phyloP scores from a whole-genome alignment of 2,888 invertebrate species.

The Lathronympha strigana region DNA sequence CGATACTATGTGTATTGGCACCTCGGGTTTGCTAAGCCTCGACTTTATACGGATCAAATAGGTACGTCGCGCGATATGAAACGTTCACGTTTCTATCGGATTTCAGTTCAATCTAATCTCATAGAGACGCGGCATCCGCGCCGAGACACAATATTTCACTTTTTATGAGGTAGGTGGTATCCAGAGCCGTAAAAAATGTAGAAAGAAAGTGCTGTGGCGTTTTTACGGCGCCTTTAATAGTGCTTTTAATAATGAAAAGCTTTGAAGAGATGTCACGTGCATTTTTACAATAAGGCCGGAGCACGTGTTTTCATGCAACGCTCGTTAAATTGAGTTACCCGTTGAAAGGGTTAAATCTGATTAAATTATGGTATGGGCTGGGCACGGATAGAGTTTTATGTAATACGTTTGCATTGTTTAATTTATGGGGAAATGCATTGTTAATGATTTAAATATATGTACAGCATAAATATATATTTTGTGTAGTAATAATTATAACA shows the following conservation, averaged over 20 bases:
- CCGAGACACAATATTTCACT: slow-evolving; percentile 78
- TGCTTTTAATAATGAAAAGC: slow-evolving; percentile 55
- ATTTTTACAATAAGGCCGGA: slow-evolving; percentile 9
- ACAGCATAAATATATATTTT: no score
- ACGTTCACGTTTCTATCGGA: slow-evolving; percentile 67
- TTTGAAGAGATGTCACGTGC: slow-evolving; percentile 42
- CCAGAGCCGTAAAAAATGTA: slow-evolving; percentile 74
- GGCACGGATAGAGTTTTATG: neutral
- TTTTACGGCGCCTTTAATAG: slow-evolving; percentile 73
- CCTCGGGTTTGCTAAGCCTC: slow-evolving; percentile 35
- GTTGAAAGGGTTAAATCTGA: slow-evolving; percentile 10
- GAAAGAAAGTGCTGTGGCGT: slow-evolving; percentile 67
- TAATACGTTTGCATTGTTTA: neutral
- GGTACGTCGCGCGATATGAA: slow-evolving; percentile 42
- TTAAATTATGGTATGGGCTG: neutral
- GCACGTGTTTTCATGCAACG: slow-evolving; percentile 6
- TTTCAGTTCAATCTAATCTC: slow-evolving; percentile 74
- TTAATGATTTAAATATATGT: neutral
- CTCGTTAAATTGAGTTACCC: slow-evolving; percentile 16
- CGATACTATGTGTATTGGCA: neutral
- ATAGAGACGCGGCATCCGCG: slow-evolving; percentile 71
- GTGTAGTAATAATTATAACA: no score
- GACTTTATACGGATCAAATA: slow-evolving; percentile 43
- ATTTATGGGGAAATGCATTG: neutral
- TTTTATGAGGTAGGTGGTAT: slow-evolving; percentile 79